A percentile compares a stretch with the other conserved stretches of the same genome.
Conservation (phyloP, 2,113 vertebrate genomes). For the Pyrgilauda ruficollis region DNA sequence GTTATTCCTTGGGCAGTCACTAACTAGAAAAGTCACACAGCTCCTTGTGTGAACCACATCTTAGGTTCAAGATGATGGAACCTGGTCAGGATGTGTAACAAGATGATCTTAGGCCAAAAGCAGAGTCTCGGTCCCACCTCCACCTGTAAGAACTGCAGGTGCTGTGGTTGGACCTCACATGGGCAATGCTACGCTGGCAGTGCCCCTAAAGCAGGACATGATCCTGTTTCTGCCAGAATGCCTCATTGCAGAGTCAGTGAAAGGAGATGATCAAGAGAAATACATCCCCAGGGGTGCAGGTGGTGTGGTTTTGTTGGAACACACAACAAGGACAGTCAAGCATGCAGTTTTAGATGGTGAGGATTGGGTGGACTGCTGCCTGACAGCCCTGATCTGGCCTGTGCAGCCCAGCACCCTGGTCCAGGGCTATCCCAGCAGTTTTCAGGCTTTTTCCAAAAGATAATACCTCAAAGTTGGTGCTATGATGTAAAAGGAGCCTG, state of each 20-base stretch:
- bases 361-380: accelerated
- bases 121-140: not conserved
- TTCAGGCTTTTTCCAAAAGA: not conserved
- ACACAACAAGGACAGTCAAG: not conserved
- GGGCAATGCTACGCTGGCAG: not conserved
- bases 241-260: not conserved
- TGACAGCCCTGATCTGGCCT: not conserved
- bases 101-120: not conserved
- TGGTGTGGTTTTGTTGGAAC: not conserved
- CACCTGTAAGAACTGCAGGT: not conserved
- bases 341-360: accelerated
- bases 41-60: not conserved
- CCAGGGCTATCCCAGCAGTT: not conserved
- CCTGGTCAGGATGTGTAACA: not conserved
- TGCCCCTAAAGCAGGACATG: not conserved
- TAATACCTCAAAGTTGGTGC: not conserved
- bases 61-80: not conserved
- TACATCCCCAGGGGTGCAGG: accelerated
- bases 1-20: not conserved
- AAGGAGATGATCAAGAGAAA: not conserved
- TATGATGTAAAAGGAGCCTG: not conserved
- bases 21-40: not conserved
- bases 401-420: not conserved
- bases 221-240: not conserved
- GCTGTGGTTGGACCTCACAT: not conserved